Evolutionary conservation across 1,140 invertebrate species (phyloP).

Genomic region (Eriosoma lanigerum): DNA sequence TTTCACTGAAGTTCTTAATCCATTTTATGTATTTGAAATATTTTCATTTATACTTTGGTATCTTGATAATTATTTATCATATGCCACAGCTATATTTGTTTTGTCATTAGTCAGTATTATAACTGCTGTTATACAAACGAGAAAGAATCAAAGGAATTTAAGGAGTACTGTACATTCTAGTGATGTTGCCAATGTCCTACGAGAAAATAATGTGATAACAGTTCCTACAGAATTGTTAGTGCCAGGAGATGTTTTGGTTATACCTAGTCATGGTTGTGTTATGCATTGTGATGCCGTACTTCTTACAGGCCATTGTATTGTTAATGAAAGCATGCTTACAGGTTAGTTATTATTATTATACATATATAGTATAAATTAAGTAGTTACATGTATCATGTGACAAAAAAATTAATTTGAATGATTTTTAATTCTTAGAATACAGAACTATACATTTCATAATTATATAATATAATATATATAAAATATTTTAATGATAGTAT

Average conservation of each 20-base stretch:
- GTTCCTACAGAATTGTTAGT: constrained; percentile 70
- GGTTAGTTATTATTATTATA: constrained; percentile 62
- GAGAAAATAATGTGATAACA: constrained; percentile 60
- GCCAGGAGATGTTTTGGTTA: constrained; percentile 89
- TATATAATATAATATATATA: no score
- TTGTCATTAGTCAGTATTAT: constrained; percentile 85
- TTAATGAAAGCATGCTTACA: constrained; percentile 96
- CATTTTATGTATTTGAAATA: constrained; percentile 94
- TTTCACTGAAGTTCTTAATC: constrained; percentile 82
- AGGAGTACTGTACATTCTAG: constrained; percentile 69
- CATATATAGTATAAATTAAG: no score
- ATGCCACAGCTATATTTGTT: constrained; percentile 79
- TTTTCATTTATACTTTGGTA: constrained; percentile 83
- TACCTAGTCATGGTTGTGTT: constrained; percentile 80
- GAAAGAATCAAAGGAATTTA: constrained; percentile 75
- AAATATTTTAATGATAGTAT: no score
- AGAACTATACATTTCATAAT: no score
- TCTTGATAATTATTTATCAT: constrained; percentile 80
- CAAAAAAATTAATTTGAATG: no score
- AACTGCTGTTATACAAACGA: constrained; percentile 80
- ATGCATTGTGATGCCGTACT: constrained; percentile 91
- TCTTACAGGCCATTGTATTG: constrained; percentile 83
- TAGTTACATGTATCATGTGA: neutral
- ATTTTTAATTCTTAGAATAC: no score
- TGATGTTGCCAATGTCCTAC: constrained; percentile 64